Conservation (phyloP, 2,113 vertebrate genomes). For the Hippocampus mohnikei region DNA sequence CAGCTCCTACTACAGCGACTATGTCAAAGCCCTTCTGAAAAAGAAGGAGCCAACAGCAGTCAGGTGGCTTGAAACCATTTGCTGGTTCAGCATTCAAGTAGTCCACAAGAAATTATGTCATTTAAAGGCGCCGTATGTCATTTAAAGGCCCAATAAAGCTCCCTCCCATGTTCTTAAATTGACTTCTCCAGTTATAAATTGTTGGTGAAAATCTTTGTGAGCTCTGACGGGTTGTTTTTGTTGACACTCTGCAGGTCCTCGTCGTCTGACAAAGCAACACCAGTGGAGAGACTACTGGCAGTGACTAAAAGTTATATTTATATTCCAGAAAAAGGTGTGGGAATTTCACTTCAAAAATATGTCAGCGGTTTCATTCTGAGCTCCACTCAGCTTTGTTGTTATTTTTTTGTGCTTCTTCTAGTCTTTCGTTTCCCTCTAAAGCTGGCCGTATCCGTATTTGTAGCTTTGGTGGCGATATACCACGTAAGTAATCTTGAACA, state of each 20-base stretch:
- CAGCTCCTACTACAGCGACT: constrained; percentile 70
- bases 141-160: background rate
- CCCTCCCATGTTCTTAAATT: background rate
- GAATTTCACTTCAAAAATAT: background rate
- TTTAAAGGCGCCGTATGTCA: background rate
- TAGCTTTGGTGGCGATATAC: constrained; percentile 76
- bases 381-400: background rate
- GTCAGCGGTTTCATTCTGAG: background rate
- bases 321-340: constrained; percentile 64
- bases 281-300: constrained; percentile 52
- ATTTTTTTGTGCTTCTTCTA: constrained; percentile 44
- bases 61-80: constrained; percentile 45
- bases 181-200: background rate
- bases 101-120: background rate
- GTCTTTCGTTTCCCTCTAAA: constrained; percentile 81
- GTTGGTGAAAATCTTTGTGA: background rate
- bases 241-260: constrained; percentile 33
- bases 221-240: background rate
- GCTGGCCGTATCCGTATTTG: constrained; percentile 72
- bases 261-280: constrained; percentile 40
- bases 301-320: constrained; percentile 61
- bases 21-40: constrained; percentile 77
- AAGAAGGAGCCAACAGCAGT: constrained; percentile 47
- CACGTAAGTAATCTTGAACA: constrained; percentile 71
- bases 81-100: background rate